A percentile compares a stretch with the other conserved stretches of the same genome.
phyloP scores from a whole-genome alignment of 2,888 invertebrate species.

The Lepidocyrtoides sp. region DNA sequence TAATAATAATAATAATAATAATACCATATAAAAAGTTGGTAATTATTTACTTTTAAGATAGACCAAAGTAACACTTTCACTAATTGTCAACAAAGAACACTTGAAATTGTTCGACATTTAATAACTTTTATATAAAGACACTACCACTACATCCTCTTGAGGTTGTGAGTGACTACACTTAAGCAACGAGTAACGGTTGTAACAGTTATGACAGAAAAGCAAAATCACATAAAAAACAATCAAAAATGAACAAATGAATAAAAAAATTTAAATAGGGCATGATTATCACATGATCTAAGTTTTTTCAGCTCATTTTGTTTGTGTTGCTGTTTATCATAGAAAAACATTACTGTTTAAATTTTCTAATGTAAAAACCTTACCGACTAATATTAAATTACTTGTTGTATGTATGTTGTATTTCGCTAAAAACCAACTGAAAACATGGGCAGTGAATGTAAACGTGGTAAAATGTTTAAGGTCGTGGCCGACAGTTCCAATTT shows the following conservation, averaged over 20 bases:
- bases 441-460: slow-evolving; percentile 74
- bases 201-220: background rate
- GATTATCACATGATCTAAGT: slow-evolving; percentile 79
- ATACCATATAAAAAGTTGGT: no score
- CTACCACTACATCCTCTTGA: background rate
- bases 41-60: background rate
- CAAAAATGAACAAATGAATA: slow-evolving; percentile 47
- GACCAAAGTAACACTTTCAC: background rate
- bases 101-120: no score
- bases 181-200: slow-evolving; percentile 7
- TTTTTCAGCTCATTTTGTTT: slow-evolving; percentile 69
- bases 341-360: background rate
- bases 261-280: slow-evolving; percentile 71
- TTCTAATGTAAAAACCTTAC: slow-evolving; percentile 22
- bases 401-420: background rate
- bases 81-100: slow-evolving; percentile 5
- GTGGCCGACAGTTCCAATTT: slow-evolving; percentile 32
- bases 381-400: background rate
- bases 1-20: background rate
- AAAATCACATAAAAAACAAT: background rate
- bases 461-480: slow-evolving; percentile 69
- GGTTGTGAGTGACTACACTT: slow-evolving; percentile 1
- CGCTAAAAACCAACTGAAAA: slow-evolving; percentile 45
- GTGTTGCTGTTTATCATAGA: slow-evolving; percentile 36
- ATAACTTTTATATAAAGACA: background rate